phyloP scores from a whole-genome alignment of 2,888 invertebrate genomes.

The Tiphia femorata region DNA sequence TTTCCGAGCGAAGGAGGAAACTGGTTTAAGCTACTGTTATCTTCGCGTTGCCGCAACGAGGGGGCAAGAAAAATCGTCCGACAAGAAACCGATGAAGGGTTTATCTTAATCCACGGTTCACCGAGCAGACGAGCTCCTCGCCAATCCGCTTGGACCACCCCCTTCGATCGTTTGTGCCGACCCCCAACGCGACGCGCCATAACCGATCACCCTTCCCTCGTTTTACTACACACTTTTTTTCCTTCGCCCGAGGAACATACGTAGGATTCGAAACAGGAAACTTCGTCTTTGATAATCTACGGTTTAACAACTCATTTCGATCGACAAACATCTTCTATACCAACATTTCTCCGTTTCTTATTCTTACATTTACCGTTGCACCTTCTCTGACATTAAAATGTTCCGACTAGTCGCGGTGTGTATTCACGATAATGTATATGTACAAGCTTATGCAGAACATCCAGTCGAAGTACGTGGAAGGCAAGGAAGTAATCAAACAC shows the following conservation, averaged over 20 bases:
- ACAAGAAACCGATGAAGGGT: constrained; percentile 67
- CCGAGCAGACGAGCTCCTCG: constrained; percentile 61
- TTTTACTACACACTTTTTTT: constrained; percentile 51
- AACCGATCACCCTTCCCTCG: constrained; percentile 64
- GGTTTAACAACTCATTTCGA: too few species aligned
- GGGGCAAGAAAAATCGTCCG: constrained; percentile 55
- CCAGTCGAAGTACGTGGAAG: too few species aligned
- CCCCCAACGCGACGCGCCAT: constrained; percentile 43
- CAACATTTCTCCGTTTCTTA: too few species aligned
- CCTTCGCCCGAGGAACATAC: constrained; percentile 20
- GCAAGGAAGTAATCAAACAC: too few species aligned
- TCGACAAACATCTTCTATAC: too few species aligned
- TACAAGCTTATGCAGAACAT: too few species aligned
- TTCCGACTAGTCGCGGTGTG: too few species aligned
- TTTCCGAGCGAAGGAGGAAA: constrained; percentile 34
- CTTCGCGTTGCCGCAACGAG: constrained; percentile 37
- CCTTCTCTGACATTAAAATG: too few species aligned
- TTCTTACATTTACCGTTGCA: too few species aligned
- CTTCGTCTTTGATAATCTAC: too few species aligned
- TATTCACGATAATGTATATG: too few species aligned
- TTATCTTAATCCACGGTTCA: constrained; percentile 68
- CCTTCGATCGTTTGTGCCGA: constrained; percentile 40
- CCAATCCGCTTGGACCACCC: constrained; percentile 40
- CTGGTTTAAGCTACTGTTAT: constrained; percentile 43
- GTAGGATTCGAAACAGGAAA: too few species aligned